Conservation (phyloP, 2,888 invertebrate species). For the Megamerina dolium region DNA sequence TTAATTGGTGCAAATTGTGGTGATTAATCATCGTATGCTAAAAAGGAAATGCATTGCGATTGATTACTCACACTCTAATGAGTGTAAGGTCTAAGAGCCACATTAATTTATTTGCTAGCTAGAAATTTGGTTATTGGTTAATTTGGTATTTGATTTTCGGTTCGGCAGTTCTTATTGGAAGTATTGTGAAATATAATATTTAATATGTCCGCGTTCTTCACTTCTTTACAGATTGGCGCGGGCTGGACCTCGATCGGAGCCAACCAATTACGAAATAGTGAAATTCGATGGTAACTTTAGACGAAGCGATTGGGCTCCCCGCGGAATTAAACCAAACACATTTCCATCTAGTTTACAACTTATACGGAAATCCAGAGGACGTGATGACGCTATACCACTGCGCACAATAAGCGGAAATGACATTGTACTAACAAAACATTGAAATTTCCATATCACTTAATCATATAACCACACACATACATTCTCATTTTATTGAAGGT, state of each 20-base stretch:
- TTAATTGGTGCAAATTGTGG: too few species aligned
- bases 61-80: too few species aligned
- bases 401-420: conserved; percentile 57
- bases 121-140: background rate
- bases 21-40: too few species aligned
- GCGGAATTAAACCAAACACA: conserved; percentile 51
- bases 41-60: too few species aligned
- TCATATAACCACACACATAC: background rate
- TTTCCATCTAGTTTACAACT: conserved; percentile 46
- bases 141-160: background rate
- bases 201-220: background rate
- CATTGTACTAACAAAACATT: conserved; percentile 48
- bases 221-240: conserved; percentile 52
- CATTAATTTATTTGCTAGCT: too few species aligned
- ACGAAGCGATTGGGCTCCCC: conserved; percentile 54
- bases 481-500: conserved; percentile 10
- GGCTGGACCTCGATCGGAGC: conserved; percentile 66
- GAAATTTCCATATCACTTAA: background rate
- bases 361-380: conserved; percentile 52
- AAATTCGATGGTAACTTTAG: conserved; percentile 62
- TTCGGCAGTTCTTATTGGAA: background rate
- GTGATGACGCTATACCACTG: conserved; percentile 53
- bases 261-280: conserved; percentile 64
- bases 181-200: background rate
- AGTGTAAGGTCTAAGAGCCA: too few species aligned